These are phyloP conservation scores for Polypedilum vanderplanki DNA, from an alignment of 1,140 invertebrate species.

Conservation along the genomic window DNA sequence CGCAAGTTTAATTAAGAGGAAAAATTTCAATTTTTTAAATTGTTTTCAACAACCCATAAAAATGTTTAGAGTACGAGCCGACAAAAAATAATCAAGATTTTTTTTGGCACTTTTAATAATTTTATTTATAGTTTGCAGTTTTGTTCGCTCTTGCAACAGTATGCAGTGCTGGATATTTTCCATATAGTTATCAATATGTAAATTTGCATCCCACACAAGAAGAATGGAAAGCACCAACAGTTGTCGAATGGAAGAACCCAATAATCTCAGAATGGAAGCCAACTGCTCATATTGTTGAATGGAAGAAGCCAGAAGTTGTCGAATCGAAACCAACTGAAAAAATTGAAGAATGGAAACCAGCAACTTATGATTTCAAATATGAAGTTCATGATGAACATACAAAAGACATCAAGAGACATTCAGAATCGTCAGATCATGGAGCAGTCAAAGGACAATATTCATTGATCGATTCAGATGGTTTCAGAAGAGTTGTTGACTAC, in stretches of 20 bases:
- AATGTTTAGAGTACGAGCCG: too few species aligned
- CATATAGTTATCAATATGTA: neutral
- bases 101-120: too few species aligned
- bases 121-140: neutral
- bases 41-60: too few species aligned
- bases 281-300: neutral
- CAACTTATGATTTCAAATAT: constrained; percentile 44
- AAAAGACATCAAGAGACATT: constrained; percentile 55
- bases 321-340: constrained; percentile 27
- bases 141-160: neutral
- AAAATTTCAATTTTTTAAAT: too few species aligned
- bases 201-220: neutral
- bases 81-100: too few species aligned
- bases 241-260: neutral
- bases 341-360: constrained; percentile 29
- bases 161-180: neutral
- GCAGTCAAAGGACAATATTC: constrained; percentile 53
- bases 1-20: neutral
- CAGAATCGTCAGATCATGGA: constrained; percentile 53
- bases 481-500: constrained; percentile 62
- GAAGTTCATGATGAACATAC: constrained; percentile 50
- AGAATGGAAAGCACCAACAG: neutral
- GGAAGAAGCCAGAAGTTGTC: neutral
- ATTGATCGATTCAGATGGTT: constrained; percentile 58
- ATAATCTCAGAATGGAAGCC: too few species aligned